Base-by-base conservation (phyloP, 2,888 invertebrate species). In the Caradrina clavipalpis region DNA sequence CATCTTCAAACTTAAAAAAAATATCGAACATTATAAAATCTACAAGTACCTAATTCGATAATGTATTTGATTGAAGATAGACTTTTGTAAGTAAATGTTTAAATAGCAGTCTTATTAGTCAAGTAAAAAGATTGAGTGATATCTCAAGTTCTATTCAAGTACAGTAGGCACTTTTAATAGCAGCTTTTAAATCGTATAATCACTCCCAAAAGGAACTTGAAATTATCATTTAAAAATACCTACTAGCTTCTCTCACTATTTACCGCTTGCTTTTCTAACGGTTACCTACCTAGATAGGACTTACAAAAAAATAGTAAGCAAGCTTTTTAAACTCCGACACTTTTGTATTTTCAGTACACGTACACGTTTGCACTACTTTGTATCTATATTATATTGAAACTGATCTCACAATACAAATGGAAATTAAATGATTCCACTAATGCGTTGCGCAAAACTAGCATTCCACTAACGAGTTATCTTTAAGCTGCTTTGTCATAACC, bases 401-500 rank as follows among this genome's bases (percentile, higher is more conserved):
- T 42, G 47, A 68, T 73, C 50, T 58, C 61, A 61, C 69, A 75
- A 59, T 63, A 65, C 77, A 80, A 86, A 82, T 82, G 51, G 51
- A 63, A 80, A 68, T 76, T 66, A 73, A 79, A 81, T 80, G 39
- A 83, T 86, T 81, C 66, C 35, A 58, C 76, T 86, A 80, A 84
- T 81, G 70, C 77, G 73, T 58, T 70, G 73, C 81, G 76, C 84
- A 80, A 86, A 86, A 87, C 84, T 83, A 87, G 86, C 87, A 90
- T 91, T 93, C 86, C 88, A 85, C 84, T 85, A 88, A 84, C 88
- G 90, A 89, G 90, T 90, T 91, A 92, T 91, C 93, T 91, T 91
- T 94, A 94, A 94, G 93, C 94, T 90, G 94, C 93, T 94, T 94
- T 94, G 92, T 91, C 82, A 88, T 89, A 90, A 85, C 78, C 86